Conservation (phyloP, 1,140 invertebrate species). For the Drosophila lacertosa region DNA sequence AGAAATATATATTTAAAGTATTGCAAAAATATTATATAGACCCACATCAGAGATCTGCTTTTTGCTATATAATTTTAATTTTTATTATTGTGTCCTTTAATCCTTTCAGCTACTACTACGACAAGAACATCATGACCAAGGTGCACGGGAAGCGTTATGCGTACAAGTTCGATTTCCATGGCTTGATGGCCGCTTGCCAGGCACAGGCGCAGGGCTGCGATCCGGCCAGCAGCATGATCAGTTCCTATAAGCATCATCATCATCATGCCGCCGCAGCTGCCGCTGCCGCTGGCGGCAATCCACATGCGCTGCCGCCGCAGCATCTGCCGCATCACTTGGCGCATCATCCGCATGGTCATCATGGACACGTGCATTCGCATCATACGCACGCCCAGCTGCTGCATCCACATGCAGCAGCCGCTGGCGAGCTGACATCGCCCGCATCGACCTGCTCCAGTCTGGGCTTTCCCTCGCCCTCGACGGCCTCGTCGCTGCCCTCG, state of each 20-base stretch:
- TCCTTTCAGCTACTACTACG: slow-evolving; percentile 96
- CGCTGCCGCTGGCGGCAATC: slow-evolving; percentile 25
- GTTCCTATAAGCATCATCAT: slow-evolving; percentile 72
- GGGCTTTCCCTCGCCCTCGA: slow-evolving; percentile 74
- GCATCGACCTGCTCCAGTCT: slow-evolving; percentile 71
- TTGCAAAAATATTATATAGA: too few species aligned
- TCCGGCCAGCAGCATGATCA: slow-evolving; percentile 71
- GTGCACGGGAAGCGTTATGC: slow-evolving; percentile 96
- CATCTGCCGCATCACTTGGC: slow-evolving; percentile 61
- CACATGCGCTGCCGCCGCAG: slow-evolving; percentile 51
- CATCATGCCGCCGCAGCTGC: slow-evolving; percentile 47
- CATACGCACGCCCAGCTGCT: slow-evolving; percentile 43
- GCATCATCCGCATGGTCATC: slow-evolving; percentile 67
- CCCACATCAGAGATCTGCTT: too few species aligned
- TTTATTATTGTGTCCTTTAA: slow-evolving; percentile 16
- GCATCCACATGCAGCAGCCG: slow-evolving; percentile 33
- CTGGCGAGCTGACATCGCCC: slow-evolving; percentile 57
- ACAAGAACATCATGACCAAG: slow-evolving; percentile 99
- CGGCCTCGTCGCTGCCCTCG: slow-evolving; percentile 77
- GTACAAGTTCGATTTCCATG: slow-evolving; percentile 96
- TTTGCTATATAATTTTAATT: too few species aligned
- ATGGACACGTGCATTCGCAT: slow-evolving; percentile 46
- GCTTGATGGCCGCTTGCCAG: slow-evolving; percentile 93
- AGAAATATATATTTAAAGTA: too few species aligned
- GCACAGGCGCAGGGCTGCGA: slow-evolving; percentile 87